phyloP scores from a whole-genome alignment of 2,797 vertebrate species.

The Sebastes reedi region DNA sequence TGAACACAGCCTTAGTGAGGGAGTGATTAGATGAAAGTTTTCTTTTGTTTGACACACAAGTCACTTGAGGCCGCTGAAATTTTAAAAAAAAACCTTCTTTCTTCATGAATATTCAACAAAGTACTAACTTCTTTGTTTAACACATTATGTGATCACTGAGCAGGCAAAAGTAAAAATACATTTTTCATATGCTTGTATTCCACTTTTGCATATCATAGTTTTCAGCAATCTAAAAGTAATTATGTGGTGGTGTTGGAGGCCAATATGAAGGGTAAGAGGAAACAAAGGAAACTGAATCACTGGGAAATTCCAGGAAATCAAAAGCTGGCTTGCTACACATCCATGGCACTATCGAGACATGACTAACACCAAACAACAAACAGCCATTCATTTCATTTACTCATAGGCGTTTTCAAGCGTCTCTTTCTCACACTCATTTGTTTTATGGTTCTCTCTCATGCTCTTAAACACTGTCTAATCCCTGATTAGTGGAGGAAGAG shows the following conservation, averaged over 20 bases:
- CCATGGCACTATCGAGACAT: constrained; percentile 17
- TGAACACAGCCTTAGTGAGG: not conserved
- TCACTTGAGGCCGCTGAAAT: not conserved
- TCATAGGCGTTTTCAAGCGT: constrained; percentile 45
- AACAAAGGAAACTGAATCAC: constrained; percentile 11
- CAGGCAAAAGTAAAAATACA: not conserved
- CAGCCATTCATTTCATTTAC: constrained; percentile 47
- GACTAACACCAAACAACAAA: constrained; percentile 37
- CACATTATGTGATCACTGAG: not conserved
- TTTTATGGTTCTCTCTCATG: constrained; percentile 68
- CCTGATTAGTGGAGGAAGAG: constrained; percentile 75
- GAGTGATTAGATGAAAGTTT: not conserved
- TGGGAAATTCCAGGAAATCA: constrained; percentile 35
- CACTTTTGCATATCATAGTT: not conserved
- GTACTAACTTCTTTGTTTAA: not conserved
- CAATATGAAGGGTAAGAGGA: not conserved
- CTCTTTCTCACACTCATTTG: constrained; percentile 64
- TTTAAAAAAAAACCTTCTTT: not conserved
- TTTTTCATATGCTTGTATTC: not conserved
- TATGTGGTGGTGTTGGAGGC: not conserved
- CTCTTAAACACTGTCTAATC: constrained; percentile 79
- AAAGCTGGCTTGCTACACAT: constrained; percentile 15
- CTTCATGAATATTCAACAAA: not conserved
- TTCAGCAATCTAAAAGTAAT: not conserved
- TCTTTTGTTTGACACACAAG: not conserved